Evolutionary conservation across 2,113 vertebrate species (phyloP).

Genomic region (Hystrix cristata): DNA sequence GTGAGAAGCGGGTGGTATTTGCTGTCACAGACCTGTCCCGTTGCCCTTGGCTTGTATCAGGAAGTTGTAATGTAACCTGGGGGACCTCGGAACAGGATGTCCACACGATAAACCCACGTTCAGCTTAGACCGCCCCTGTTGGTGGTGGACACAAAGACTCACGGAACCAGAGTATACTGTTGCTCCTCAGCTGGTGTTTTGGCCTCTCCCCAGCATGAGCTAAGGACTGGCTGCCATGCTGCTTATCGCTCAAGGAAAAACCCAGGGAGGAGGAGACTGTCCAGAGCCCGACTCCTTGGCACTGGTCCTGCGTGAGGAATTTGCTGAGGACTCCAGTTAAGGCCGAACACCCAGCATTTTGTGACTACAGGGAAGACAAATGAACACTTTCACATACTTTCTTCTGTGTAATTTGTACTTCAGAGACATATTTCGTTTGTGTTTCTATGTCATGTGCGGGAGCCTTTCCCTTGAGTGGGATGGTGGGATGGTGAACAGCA

Average conservation of each 20-base stretch:
- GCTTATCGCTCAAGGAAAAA: slow-evolving; percentile 35
- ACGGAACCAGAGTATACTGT: not conserved
- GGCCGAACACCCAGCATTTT: slow-evolving; percentile 21
- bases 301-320: slow-evolving; percentile 23
- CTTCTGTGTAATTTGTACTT: slow-evolving; percentile 22
- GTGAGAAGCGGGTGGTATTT: not conserved
- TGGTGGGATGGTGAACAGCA: not conserved
- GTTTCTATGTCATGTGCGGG: not conserved
- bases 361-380: slow-evolving; percentile 55
- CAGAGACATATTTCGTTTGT: slow-evolving; percentile 48
- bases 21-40: not conserved
- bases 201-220: not conserved
- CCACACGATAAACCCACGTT: not conserved
- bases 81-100: not conserved
- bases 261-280: not conserved
- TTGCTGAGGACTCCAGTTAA: slow-evolving; percentile 64
- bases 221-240: slow-evolving; percentile 1
- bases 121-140: not conserved
- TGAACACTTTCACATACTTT: slow-evolving; percentile 11
- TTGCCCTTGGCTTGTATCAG: not conserved
- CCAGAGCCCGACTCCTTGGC: slow-evolving; percentile 65
- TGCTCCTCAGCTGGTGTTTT: not conserved
- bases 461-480: slow-evolving; percentile 8
- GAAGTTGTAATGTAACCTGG: slow-evolving; percentile 8
- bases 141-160: not conserved